Evolutionary conservation across 2,797 vertebrate genomes (phyloP).

Genomic region (Trichosurus vulpecula): DNA sequence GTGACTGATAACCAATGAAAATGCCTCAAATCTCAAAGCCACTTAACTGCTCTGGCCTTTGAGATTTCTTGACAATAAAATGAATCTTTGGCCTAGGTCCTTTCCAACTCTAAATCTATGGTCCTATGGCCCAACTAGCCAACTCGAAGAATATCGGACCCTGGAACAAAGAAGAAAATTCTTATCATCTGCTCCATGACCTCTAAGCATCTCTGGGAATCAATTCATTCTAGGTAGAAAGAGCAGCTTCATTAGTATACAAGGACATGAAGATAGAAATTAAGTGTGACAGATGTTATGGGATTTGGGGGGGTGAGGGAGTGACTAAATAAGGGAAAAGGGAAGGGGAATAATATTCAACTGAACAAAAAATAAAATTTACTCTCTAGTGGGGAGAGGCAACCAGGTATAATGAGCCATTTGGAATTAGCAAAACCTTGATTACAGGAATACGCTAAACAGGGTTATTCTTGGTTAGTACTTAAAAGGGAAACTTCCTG

Average conservation of each 20-base stretch:
- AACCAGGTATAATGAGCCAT: not conserved
- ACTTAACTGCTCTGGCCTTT: not conserved
- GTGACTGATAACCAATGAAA: not conserved
- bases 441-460: not conserved
- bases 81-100: not conserved
- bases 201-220: not conserved
- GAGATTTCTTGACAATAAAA: not conserved
- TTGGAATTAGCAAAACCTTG: not conserved
- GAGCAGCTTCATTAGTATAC: not conserved
- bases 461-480: not conserved
- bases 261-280: not conserved
- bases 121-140: not conserved
- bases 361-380: not conserved
- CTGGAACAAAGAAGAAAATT: not conserved
- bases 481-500: not conserved
- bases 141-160: not conserved
- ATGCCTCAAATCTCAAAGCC: not conserved
- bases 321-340: not conserved
- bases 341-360: not conserved
- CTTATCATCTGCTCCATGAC: not conserved
- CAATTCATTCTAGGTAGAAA: not conserved
- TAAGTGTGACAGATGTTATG: not conserved
- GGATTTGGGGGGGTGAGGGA: not conserved
- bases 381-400: fast-evolving
- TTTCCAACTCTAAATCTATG: not conserved